A percentile compares a stretch with the other conserved stretches of the same genome.
Conservation (phyloP, 2,888 invertebrate species). For the Drosophila testacea region DNA sequence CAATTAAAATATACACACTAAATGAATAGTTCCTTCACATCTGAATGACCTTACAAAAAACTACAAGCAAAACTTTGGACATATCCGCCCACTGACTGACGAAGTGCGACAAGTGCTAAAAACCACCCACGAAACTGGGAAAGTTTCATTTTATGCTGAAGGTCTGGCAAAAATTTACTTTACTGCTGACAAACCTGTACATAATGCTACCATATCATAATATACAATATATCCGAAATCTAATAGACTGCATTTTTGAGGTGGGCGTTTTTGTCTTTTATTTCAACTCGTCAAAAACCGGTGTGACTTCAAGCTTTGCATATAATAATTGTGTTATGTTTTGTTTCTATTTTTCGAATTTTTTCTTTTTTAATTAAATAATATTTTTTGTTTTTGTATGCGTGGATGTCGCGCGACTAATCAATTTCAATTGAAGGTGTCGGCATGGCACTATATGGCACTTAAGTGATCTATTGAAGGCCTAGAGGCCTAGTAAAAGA, state of each 20-base stretch:
- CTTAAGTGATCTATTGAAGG: conserved; percentile 46
- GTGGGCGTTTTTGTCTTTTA: conserved; percentile 27
- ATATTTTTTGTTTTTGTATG: conserved; percentile 13
- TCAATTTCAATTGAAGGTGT: conserved; percentile 79
- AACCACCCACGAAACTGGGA: conserved; percentile 57
- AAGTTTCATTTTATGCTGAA: conserved; percentile 47
- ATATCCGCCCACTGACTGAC: conserved; percentile 37
- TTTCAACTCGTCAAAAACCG: conserved; percentile 12
- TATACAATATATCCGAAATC: background rate
- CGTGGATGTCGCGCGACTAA: conserved; percentile 52
- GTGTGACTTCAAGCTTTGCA: conserved; percentile 23
- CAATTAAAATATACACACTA: conserved; percentile 43
- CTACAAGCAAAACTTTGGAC: conserved; percentile 36
- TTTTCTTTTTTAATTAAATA: conserved; percentile 42
- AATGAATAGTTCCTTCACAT: conserved; percentile 44
- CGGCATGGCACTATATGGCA: conserved; percentile 29
- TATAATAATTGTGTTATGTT: conserved; percentile 24
- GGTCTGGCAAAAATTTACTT: conserved; percentile 39
- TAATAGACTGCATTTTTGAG: background rate
- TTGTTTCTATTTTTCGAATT: conserved; percentile 7
- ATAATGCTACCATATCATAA: conserved; percentile 3
- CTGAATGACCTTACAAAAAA: conserved; percentile 45
- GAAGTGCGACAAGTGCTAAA: conserved; percentile 49
- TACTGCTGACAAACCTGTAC: conserved; percentile 40
- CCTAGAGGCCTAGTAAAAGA: conserved; percentile 40